Evolutionary conservation across 2,888 invertebrate genomes (phyloP).

Genomic region (Horisme vitalbata): DNA sequence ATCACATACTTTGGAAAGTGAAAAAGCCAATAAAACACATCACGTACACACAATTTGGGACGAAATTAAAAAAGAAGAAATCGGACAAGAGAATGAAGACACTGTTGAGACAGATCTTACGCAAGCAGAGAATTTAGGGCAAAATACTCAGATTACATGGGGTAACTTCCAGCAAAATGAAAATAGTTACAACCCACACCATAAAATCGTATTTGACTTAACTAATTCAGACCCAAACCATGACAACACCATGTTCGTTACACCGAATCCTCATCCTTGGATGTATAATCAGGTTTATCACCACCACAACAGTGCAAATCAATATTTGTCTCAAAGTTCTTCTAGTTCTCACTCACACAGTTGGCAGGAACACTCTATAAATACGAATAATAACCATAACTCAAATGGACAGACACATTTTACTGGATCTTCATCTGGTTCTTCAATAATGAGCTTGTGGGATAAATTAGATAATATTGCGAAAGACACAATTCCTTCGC

Average conservation of each 20-base stretch:
- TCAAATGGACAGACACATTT: slow-evolving; percentile 9
- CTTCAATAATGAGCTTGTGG: slow-evolving; percentile 41
- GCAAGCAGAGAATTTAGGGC: slow-evolving; percentile 23
- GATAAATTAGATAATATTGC: slow-evolving; percentile 40
- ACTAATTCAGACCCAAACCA: slow-evolving; percentile 4
- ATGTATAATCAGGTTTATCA: slow-evolving; percentile 21
- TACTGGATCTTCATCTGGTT: slow-evolving; percentile 10
- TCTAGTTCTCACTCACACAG: slow-evolving; percentile 19
- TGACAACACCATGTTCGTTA: neutral
- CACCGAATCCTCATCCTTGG: slow-evolving; percentile 22
- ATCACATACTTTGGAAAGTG: slow-evolving; percentile 15
- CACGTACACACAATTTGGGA: slow-evolving; percentile 18
- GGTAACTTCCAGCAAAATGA: slow-evolving; percentile 26
- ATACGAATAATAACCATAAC: slow-evolving; percentile 13
- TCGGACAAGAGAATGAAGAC: slow-evolving; percentile 16
- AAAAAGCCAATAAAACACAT: slow-evolving; percentile 12
- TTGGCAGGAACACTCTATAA: slow-evolving; percentile 18
- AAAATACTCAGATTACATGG: slow-evolving; percentile 29
- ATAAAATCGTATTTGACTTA: slow-evolving; percentile 1
- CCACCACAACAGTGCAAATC: slow-evolving; percentile 5
- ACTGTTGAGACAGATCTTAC: slow-evolving; percentile 14
- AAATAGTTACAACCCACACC: slow-evolving; percentile 16
- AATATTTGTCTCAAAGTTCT: slow-evolving; percentile 15
- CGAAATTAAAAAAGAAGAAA: slow-evolving; percentile 22
- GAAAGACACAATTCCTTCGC: slow-evolving; percentile 29